Base-by-base conservation (phyloP, 92 coral and sea anemone genomes). In the Phenganax subtilis region DNA sequence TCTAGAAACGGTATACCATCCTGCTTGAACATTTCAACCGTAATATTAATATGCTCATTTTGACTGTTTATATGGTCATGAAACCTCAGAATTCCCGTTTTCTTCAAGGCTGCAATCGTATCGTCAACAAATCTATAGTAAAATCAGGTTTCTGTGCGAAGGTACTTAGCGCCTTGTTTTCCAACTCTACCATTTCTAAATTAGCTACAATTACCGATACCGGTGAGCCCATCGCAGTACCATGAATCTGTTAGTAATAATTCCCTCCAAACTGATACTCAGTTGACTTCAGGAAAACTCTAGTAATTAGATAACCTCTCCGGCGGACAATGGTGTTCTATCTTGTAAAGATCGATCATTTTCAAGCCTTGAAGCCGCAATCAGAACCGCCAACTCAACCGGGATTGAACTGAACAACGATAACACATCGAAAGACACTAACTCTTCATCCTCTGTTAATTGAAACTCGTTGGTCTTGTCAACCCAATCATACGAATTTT, bases 151-250 rank as follows among this genome's bases (percentile, higher is more conserved):
- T 59, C 8, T 80, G 20, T 11, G 66, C 57, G 29, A 80, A 80
- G 0, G 84, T 30, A 7, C 64, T 54, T 37, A 80, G 16, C 9
- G 83, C 83, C 14, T 29, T 79, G 25, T 12, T 31, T 6, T 79
- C 83, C 15, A 79, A 28, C 55, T 37, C 20, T 2, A 9, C 58
- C 83, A 80, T 80, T n/a, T 63, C 75, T 31, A 80, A 66, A 51
- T 65, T 80, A 8, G 84, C 75, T 10, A 80, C 84, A 61, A 80
- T 62, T 17, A 66, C 75, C 6, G 84, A 80, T 25, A 80, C 75
- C 7, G 84, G 75, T 25, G 84, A 80, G 20, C 76, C 84, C 76
- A 80, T 79, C 31, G 83, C 73, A 58, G 83, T 79, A 55, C 71
- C 83, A 51, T 57, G 82, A 3, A 77, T 54, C 25, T 77, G 83